Percentiles rank a stretch among this genome's conserved stretches.
phyloP scores from a whole-genome alignment of 2,113 vertebrate genomes.

The Pavo muticus region DNA sequence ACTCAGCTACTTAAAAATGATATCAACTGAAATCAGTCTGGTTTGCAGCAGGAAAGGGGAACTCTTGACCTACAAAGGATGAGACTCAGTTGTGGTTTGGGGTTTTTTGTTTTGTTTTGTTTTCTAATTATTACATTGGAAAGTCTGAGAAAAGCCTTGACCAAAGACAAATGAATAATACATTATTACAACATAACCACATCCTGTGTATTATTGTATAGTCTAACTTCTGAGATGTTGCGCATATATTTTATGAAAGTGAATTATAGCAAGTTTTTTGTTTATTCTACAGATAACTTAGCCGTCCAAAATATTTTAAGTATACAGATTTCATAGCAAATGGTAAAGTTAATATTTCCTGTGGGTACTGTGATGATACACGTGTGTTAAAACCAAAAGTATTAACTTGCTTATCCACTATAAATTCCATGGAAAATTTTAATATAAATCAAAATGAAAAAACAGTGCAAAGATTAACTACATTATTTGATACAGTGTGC shows the following conservation, averaged over 20 bases:
- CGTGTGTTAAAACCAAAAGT: background rate
- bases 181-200: slow-evolving; percentile 16
- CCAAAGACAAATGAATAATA: slow-evolving; percentile 42
- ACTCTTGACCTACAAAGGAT: background rate
- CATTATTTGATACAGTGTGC: background rate
- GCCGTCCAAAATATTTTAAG: background rate
- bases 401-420: background rate
- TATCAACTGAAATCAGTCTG: background rate
- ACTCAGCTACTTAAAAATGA: background rate
- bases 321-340: background rate
- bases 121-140: background rate
- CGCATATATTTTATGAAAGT: background rate
- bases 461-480: background rate
- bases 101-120: background rate
- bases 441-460: background rate
- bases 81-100: background rate
- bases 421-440: background rate
- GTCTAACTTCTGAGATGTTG: background rate
- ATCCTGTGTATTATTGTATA: slow-evolving; percentile 4
- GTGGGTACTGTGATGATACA: background rate
- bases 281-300: background rate
- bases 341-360: background rate
- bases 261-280: background rate
- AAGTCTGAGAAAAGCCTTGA: no score
- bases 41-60: background rate